These are phyloP conservation scores for Peromyscus nudipes DNA, from an alignment of 2,797 vertebrate genomes.

Conservation along the genomic window DNA sequence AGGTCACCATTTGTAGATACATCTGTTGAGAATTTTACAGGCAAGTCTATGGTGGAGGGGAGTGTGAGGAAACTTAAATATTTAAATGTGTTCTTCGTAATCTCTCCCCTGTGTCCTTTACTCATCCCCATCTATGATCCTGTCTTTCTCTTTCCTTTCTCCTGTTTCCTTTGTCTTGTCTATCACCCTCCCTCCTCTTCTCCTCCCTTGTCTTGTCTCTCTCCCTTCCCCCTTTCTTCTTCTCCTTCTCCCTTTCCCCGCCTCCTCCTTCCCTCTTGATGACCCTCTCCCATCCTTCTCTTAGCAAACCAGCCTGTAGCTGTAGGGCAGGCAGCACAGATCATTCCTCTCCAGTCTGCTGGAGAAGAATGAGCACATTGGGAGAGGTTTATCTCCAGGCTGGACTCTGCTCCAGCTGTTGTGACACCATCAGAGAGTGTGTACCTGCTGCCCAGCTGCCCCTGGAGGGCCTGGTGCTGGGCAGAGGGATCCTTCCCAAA, in stretches of 20 bases:
- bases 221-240: not conserved
- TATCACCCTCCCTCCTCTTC: too few species aligned
- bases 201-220: not conserved
- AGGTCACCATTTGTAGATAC: slow-evolving; percentile 50
- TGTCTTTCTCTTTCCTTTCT: not conserved
- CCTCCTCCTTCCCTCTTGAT: not conserved
- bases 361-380: slow-evolving; percentile 74
- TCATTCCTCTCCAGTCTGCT: slow-evolving; percentile 64
- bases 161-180: not conserved
- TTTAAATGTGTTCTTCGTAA: slow-evolving; percentile 78
- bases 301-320: slow-evolving; percentile 63
- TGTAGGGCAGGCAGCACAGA: not conserved
- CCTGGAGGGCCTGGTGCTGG: not conserved
- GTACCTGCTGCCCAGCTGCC: not conserved
- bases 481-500: not conserved
- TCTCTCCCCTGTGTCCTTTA: not conserved
- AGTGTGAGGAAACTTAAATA: slow-evolving; percentile 56
- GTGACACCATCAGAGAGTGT: slow-evolving; percentile 64
- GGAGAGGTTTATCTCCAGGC: slow-evolving; percentile 75
- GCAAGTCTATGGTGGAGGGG: slow-evolving; percentile 35
- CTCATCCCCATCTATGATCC: too few species aligned
- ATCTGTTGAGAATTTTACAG: slow-evolving; percentile 43
- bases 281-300: slow-evolving; percentile 19
- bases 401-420: slow-evolving; percentile 69
- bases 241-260: not conserved